phyloP scores from a whole-genome alignment of 2,797 vertebrate species.

The Smutsia gigantea region DNA sequence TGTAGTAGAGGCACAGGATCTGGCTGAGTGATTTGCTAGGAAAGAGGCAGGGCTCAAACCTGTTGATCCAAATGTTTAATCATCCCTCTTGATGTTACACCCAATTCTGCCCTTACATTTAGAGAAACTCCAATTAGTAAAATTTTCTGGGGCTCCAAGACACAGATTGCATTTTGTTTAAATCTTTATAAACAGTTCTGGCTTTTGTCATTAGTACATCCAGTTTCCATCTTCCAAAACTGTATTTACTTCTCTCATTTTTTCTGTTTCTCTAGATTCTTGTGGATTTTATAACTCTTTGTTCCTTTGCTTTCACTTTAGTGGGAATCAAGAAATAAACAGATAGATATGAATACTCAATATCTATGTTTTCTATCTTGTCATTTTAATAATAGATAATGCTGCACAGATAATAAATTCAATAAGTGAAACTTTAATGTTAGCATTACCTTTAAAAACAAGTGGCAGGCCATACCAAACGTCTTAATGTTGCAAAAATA shows the following conservation, averaged over 20 bases:
- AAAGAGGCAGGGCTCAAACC: neutral
- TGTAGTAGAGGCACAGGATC: neutral
- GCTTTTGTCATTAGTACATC: neutral
- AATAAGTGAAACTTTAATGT: neutral
- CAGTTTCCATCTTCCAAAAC: neutral
- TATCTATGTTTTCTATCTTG: neutral
- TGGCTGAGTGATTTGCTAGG: neutral
- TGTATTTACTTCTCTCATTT: neutral
- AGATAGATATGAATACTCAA: neutral
- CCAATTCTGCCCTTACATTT: neutral
- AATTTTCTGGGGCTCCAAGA: neutral
- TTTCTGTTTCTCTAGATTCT: neutral
- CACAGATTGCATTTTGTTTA: neutral
- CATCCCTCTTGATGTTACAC: neutral
- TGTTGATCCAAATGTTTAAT: neutral
- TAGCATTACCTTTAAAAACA: neutral
- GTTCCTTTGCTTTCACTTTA: neutral
- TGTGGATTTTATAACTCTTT: neutral
- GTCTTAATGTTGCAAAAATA: neutral
- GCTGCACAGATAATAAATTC: neutral
- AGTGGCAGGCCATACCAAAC: neutral
- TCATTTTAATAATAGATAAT: slow-evolving; percentile 1
- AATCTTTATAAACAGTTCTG: neutral
- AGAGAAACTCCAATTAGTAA: neutral
- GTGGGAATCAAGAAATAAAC: neutral